Evolutionary conservation across 2,113 vertebrate genomes (phyloP), one percentile per base, ranked within the genome.

Genomic region (Eretmochelys imbricata): DNA sequence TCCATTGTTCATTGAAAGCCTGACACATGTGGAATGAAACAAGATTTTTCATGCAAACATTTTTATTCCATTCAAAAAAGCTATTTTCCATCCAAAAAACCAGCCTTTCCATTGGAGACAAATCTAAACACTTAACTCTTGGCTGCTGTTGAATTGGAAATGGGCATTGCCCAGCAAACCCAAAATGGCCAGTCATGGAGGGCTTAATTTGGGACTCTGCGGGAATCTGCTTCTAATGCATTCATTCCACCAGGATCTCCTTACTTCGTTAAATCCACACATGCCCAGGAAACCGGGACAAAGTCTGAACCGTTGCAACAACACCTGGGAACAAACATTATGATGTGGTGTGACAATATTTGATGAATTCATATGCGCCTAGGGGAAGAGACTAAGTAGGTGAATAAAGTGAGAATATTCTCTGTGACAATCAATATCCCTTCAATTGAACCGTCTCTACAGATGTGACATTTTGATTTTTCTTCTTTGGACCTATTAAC

Each of bases 381-480:
- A 82, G 96, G 97, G 98, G 97, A 98, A 97, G 97, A 94, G 96
- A 96, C 97, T 98, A 98, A 98, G 97, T 94, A 97, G 98, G 98
- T 98, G 98, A 98, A 98, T 98, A 97, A 98, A 98, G 96, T 93
- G 97, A 88, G 95, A 97, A 97, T 97, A 97, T 98, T 98, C 97
- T 98, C 96, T 83, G 95, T 97, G 98, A 98, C 98, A 98, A 98
- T 98, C 98, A 97, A 98, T 98, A 98, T 96, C 93, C 94, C 94
- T 97, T 98, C 98, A 97, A 97, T 92, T 93, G 98, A 98, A 97
- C 97, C 90, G 78, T 98, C 98, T 97, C 97, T n/a, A 7, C 96
- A 97, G 98, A 98, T 95, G 97, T 98, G 98, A 98, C 98, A 98
- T 98, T 98, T 96, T 97, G 97, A 96, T 97, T 98, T 98, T 97